Conservation (phyloP, 2,888 invertebrate species). For the Callyntrura guangdongensis region DNA sequence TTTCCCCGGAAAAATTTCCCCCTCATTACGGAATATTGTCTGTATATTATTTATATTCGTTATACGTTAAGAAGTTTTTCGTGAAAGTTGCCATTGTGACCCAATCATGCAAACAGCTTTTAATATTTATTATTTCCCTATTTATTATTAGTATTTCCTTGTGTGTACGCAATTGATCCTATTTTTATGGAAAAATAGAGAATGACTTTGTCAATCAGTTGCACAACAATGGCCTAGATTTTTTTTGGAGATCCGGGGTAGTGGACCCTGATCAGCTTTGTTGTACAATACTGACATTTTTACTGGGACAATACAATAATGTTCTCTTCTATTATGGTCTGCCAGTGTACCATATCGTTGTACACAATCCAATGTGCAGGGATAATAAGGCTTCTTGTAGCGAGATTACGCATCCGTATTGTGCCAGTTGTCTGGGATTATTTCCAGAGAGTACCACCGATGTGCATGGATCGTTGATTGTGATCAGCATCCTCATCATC, state of each 20-base stretch:
- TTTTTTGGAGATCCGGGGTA: not conserved
- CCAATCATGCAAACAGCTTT: conserved; percentile 10
- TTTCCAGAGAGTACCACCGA: not conserved
- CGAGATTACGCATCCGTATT: conserved; percentile 48
- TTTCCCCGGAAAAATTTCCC: not conserved
- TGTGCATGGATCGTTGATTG: conserved; percentile 23
- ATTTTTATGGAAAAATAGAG: not conserved
- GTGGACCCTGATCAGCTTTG: not conserved
- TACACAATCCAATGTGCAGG: not conserved
- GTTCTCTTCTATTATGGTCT: not conserved
- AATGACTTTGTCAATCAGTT: conserved; percentile 51
- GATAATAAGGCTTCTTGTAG: not conserved
- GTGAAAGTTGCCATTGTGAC: not conserved
- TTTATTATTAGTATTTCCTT: too few species aligned
- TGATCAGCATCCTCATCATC: conserved; percentile 37
- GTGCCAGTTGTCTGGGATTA: conserved; percentile 46
- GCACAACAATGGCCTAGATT: conserved; percentile 47
- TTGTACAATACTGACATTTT: not conserved
- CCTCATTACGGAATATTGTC: conserved; percentile 3
- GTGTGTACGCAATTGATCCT: conserved; percentile 27
- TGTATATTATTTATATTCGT: too few species aligned
- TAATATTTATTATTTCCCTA: not conserved
- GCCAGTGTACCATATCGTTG: not conserved
- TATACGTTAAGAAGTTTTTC: too few species aligned
- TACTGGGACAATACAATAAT: not conserved